Percentiles rank a stretch among this genome's conserved stretches.
Conservation (phyloP, 2,888 invertebrate species). For the Hemithea aestivaria region DNA sequence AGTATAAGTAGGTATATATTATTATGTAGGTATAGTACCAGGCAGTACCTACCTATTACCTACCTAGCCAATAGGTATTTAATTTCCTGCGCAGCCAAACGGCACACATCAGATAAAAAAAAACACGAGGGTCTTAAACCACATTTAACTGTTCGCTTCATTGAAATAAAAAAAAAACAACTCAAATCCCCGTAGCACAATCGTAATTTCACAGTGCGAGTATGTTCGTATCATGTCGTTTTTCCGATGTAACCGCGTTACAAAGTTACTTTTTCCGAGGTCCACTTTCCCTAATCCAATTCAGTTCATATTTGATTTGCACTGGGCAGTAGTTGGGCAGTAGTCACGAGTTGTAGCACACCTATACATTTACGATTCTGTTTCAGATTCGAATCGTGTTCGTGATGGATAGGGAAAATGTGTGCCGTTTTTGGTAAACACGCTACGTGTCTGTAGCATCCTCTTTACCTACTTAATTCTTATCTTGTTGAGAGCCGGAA, state of each 20-base stretch:
- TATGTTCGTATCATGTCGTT: slow-evolving; percentile 29
- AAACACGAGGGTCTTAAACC: too few relatives aligned
- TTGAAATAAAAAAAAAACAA: too few relatives aligned
- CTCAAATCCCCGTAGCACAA: slow-evolving; percentile 13
- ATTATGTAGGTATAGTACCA: too few relatives aligned
- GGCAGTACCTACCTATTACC: too few relatives aligned
- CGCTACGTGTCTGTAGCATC: slow-evolving; percentile 12
- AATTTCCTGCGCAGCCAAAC: too few relatives aligned
- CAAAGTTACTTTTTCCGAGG: slow-evolving; percentile 30
- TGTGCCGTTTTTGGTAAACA: slow-evolving; percentile 32
- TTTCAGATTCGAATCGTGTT: slow-evolving; percentile 38
- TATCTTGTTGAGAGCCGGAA: too few relatives aligned
- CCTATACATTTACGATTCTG: slow-evolving; percentile 52
- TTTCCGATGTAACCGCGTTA: slow-evolving; percentile 35
- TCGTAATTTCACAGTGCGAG: slow-evolving; percentile 30
- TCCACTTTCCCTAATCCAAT: slow-evolving; percentile 40
- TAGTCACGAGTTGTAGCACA: slow-evolving; percentile 22
- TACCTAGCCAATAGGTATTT: too few relatives aligned
- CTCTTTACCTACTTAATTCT: too few relatives aligned
- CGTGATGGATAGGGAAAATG: slow-evolving; percentile 33
- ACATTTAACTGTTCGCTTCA: too few relatives aligned
- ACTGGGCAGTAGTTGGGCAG: slow-evolving; percentile 43
- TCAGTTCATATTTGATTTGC: slow-evolving; percentile 52
- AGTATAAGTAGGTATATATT: too few relatives aligned
- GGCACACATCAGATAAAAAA: too few relatives aligned